Evolutionary conservation across 2,888 invertebrate species (phyloP), one percentile per base, ranked within the genome.

Genomic region (Mantis religiosa): DNA sequence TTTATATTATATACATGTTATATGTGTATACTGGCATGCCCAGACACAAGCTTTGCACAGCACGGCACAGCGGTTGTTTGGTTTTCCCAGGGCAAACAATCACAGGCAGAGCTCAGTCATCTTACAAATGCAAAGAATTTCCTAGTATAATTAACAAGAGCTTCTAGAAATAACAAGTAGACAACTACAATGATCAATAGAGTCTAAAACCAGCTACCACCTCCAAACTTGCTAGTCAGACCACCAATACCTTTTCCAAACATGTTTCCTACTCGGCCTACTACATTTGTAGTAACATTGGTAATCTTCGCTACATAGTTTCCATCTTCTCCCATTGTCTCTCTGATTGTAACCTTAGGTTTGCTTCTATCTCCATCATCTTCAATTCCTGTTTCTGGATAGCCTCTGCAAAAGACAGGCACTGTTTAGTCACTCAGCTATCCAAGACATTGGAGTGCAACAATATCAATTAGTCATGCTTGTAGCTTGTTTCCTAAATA

Each of bases 181-280:
- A 54, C 47, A 89, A 82, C 83, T 88, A 89, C 47, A 87, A 84
- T 82, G 34, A 28, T 84, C n/a, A 83, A 82, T 34, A 83, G 47
- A 88, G 87, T 87, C 94, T 96, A 97, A 95, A 97, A 97, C 97
- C 97, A 97, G 93, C 97, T 97, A 89, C 97, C 96, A 91, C 97
- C 97, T 91, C 98, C 97, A 91, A 98, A 95, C 94, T 98, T 98
- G 92, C 97, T 97, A 92, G 98, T 97, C 92, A 98, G 95, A 92
- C 98, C 98, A 91, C 98, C 98, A 92, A 98, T 96, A 91, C 98
- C 97, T 93, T 98, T 97, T 88, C 98, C 98, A 92, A 98, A 96
- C 93, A 98, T 96, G 94, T 97, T 97, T 91, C 98, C 97, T 92
- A 98, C 96, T 94, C 97, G 95, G 89, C 98, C 98, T 91, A 97